Percentiles rank a stretch among this genome's conserved stretches.
phyloP scores from a whole-genome alignment of 2,888 invertebrate genomes.

The Zhuqinia jingwanae region DNA sequence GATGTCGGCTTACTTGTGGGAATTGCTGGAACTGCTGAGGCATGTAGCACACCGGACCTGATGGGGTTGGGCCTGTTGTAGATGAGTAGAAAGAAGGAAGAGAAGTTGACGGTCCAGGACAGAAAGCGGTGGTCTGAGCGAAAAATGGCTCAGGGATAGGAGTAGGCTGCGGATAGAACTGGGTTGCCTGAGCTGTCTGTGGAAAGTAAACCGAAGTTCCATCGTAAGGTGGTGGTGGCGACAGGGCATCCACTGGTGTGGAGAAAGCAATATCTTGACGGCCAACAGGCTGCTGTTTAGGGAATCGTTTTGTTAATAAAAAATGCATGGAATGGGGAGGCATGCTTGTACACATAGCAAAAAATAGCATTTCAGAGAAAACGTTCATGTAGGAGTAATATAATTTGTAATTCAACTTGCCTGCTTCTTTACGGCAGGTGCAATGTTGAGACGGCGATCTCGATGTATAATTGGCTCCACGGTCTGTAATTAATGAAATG shows the following conservation, averaged over 20 bases:
- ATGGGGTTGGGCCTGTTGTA: conserved; percentile 68
- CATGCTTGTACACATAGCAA: neutral
- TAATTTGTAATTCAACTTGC: conserved; percentile 80
- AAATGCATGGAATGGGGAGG: conserved; percentile 22
- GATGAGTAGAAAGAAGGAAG: conserved; percentile 69
- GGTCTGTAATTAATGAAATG: conserved; percentile 66
- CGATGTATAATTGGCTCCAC: conserved; percentile 82
- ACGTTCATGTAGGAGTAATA: neutral
- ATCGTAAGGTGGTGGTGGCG: conserved; percentile 73
- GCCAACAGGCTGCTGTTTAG: conserved; percentile 69
- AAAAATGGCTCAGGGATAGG: conserved; percentile 72
- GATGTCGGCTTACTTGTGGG: conserved; percentile 54
- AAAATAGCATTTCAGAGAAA: neutral
- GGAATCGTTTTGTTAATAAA: conserved; percentile 32
- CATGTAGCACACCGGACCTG: conserved; percentile 75
- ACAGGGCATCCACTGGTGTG: conserved; percentile 67
- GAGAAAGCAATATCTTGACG: conserved; percentile 71
- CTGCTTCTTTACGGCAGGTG: conserved; percentile 93
- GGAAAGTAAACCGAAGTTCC: conserved; percentile 70
- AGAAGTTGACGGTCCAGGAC: conserved; percentile 70
- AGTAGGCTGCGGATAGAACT: conserved; percentile 73
- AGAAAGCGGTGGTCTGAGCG: conserved; percentile 70
- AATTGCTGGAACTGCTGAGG: conserved; percentile 75
- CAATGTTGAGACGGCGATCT: conserved; percentile 91
- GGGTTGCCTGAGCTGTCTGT: conserved; percentile 71